phyloP scores from a whole-genome alignment of 2,888 invertebrate species.

The Nipponacmea schrenckii region DNA sequence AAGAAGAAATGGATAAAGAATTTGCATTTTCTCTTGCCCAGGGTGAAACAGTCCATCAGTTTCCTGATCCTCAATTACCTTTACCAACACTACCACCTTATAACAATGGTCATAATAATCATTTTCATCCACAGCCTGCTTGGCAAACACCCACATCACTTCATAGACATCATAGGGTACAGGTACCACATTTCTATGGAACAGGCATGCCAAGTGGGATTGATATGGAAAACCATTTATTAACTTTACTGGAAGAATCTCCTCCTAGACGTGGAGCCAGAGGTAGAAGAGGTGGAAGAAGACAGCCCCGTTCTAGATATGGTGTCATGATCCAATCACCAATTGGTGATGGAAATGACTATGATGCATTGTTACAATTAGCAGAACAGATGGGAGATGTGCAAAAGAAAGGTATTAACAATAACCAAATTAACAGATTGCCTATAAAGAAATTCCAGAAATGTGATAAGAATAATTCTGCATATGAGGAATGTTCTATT shows the following conservation, averaged over 20 bases:
- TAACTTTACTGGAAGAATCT: slow-evolving; percentile 14
- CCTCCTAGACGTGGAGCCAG: background rate
- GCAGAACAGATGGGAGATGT: slow-evolving; percentile 50
- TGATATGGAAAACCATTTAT: slow-evolving; percentile 12
- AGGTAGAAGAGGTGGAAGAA: slow-evolving; percentile 15
- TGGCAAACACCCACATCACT: background rate
- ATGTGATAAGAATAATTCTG: slow-evolving; percentile 14
- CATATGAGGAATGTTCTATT: slow-evolving; percentile 51
- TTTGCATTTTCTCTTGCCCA: slow-evolving; percentile 41
- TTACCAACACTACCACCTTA: slow-evolving; percentile 8
- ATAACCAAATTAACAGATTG: slow-evolving; percentile 35
- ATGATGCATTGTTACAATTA: slow-evolving; percentile 43
- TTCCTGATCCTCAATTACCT: background rate
- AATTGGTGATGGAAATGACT: slow-evolving; percentile 33
- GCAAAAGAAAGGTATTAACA: slow-evolving; percentile 40
- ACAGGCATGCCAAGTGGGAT: too few species aligned
- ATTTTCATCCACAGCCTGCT: background rate
- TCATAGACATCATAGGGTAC: background rate
- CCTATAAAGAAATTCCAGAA: slow-evolving; percentile 39
- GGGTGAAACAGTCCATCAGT: slow-evolving; percentile 17
- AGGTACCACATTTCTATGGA: background rate
- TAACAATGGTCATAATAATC: background rate
- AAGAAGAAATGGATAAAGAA: slow-evolving; percentile 49
- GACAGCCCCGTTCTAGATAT: slow-evolving; percentile 12
- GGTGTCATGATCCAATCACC: slow-evolving; percentile 20